Conservation (phyloP, 2,113 vertebrate species). For the Oryzias celebensis region DNA sequence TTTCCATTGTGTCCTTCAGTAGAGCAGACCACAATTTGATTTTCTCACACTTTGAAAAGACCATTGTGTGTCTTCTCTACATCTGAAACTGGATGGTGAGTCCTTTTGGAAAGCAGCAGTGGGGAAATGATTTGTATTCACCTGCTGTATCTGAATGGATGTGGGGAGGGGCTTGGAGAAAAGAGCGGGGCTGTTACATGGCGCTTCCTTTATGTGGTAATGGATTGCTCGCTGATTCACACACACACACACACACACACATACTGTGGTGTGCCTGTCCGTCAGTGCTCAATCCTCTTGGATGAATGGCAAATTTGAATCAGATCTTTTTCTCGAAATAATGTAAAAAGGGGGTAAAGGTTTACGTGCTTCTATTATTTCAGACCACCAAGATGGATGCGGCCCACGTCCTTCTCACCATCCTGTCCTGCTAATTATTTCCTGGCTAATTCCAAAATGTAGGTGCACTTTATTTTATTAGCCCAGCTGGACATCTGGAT, state of each 20-base stretch:
- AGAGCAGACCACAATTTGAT: slow-evolving; percentile 63
- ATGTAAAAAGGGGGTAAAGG: background rate
- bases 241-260: slow-evolving; percentile 64
- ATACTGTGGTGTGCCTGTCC: slow-evolving; percentile 54
- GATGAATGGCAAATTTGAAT: slow-evolving; percentile 48
- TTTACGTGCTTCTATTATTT: background rate
- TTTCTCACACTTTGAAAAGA: slow-evolving; percentile 77
- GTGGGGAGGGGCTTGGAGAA: slow-evolving; percentile 55
- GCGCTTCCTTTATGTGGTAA: slow-evolving; percentile 70
- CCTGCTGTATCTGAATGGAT: slow-evolving; percentile 75
- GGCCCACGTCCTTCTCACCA: slow-evolving; percentile 17
- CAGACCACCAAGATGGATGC: background rate
- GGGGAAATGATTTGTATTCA: slow-evolving; percentile 81
- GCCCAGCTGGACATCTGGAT: slow-evolving; percentile 57
- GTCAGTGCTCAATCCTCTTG: slow-evolving; percentile 39
- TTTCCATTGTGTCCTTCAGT: slow-evolving; percentile 40
- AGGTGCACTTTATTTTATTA: slow-evolving; percentile 53
- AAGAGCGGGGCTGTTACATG: slow-evolving; percentile 47
- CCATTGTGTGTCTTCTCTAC: slow-evolving; percentile 70
- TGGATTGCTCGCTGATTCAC: slow-evolving; percentile 45
- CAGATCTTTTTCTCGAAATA: background rate
- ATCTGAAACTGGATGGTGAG: slow-evolving; percentile 71
- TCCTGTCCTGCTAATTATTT: slow-evolving; percentile 35
- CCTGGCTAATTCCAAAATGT: slow-evolving; percentile 22
- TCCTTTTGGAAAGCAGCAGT: slow-evolving; percentile 70